Evolutionary conservation across 2,113 vertebrate genomes (phyloP).

Genomic region (Carollia perspicillata): DNA sequence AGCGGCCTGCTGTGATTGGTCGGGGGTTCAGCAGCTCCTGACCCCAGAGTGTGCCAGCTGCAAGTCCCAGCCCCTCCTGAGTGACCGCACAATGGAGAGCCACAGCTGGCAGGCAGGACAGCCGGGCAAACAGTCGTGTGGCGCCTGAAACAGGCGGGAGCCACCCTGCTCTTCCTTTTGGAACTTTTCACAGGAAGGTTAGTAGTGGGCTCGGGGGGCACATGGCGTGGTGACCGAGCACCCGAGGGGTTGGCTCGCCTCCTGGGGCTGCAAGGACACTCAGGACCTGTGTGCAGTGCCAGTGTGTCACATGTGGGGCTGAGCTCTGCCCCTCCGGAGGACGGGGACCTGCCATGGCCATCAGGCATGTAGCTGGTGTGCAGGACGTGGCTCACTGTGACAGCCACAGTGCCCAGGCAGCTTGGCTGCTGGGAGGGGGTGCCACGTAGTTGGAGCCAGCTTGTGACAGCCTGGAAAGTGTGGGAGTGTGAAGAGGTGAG

Average conservation of each 20-base stretch:
- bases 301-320: fast-evolving
- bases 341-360: not conserved
- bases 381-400: not conserved
- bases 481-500: no score
- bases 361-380: not conserved
- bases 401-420: fast-evolving
- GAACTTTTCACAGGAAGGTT: not conserved
- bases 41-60: no score
- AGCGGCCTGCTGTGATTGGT: not conserved
- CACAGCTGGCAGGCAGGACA: fast-evolving
- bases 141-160: not conserved
- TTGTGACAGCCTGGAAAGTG: not conserved
- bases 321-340: not conserved
- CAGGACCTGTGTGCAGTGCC: not conserved
- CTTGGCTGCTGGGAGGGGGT: not conserved
- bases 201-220: fast-evolving
- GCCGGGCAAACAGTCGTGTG: fast-evolving
- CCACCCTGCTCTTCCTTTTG: not conserved
- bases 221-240: not conserved
- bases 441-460: not conserved
- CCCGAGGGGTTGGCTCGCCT: not conserved
- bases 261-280: fast-evolving
- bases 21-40: not conserved
- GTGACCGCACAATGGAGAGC: not conserved
- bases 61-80: not conserved